These are phyloP conservation scores for Bradypodion ventrale DNA, from an alignment of 2,797 vertebrate species.

Conservation along the genomic window DNA sequence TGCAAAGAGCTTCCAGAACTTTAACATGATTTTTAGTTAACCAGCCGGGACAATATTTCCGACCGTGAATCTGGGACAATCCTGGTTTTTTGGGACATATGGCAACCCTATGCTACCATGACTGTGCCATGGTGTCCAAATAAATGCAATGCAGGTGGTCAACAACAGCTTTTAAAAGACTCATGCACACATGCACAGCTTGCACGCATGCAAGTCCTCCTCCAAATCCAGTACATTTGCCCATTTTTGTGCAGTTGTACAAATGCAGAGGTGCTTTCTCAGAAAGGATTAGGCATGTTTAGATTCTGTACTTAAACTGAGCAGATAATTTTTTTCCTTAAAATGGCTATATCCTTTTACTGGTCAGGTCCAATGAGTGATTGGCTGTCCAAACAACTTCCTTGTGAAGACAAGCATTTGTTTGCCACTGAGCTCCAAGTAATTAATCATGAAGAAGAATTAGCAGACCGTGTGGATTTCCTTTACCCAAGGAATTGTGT, in stretches of 20 bases:
- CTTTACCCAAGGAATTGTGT: slow-evolving; percentile 36
- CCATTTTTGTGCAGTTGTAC: slow-evolving; percentile 19
- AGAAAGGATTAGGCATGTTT: slow-evolving; percentile 43
- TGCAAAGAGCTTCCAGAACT: too few relatives aligned
- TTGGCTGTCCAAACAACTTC: slow-evolving; percentile 38
- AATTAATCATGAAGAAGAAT: slow-evolving; percentile 40
- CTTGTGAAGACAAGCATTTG: slow-evolving; percentile 9
- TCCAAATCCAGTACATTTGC: slow-evolving; percentile 22
- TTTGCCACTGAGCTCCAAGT: slow-evolving; percentile 31
- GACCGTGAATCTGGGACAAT: too few relatives aligned
- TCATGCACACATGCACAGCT: slow-evolving; percentile 39
- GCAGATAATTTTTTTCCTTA: slow-evolving; percentile 13
- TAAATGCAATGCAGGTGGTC: slow-evolving; percentile 43
- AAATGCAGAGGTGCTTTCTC: slow-evolving; percentile 15
- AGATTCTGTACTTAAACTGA: slow-evolving; percentile 33
- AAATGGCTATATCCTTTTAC: slow-evolving; percentile 7
- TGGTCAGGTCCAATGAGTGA: slow-evolving; percentile 36
- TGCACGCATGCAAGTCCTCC: too few relatives aligned
- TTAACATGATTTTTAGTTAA: too few relatives aligned
- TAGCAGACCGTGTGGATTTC: slow-evolving; percentile 40
- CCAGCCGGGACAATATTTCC: too few relatives aligned
- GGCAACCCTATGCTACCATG: too few relatives aligned
- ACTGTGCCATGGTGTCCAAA: slow-evolving; percentile 49
- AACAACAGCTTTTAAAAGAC: slow-evolving; percentile 56
- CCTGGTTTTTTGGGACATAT: too few relatives aligned